Evolutionary conservation across 2,113 vertebrate genomes (phyloP), one percentile per base, ranked within the genome.

Genomic region (Chaetodon auriga): DNA sequence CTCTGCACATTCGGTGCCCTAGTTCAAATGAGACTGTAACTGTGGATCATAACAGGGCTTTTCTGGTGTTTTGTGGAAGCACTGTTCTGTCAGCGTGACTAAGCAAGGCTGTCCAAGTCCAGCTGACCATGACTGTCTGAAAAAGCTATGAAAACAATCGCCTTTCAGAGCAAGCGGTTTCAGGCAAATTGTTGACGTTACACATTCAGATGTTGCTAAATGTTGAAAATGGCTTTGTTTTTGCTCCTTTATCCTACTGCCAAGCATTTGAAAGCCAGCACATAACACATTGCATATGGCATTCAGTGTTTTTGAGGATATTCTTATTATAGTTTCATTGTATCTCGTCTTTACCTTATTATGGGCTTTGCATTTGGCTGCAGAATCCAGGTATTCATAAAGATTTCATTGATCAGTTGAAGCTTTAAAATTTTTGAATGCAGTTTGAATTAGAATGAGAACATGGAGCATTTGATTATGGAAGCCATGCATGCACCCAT

Each of bases 271-370:
- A 80, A 84, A 81, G 25, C 60, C 30, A 35, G 18, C 48, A 57
- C 45, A 46, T 65, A 66, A 68, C 60, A 68, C 38, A 72, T 70
- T 80, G 79, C 49, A 83, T 76, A 61, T n/a, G 53, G 54, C 79
- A 75, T 23, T 78, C 51, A 21, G 77, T 60, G 45, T 38, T 85
- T 87, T 81, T 82, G 74, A 68, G 68, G 76, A 75, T 74, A 54
- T 81, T 83, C 74, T 87, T 78, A 64, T 91, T 86, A 75, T 87
- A 85, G 46, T 86, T 88, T 88, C 68, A 89, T 92, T 48, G 69
- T 12, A 23, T 75, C 71, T 82, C 80, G 75, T 84, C 70, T 88
- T 81, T 69, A 63, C 62, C 70, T 72, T 68, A 76, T 61, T 60
- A 18, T 71, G n/a, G 45, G 75, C 21, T 75, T 80, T 23, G 21